Evolutionary conservation across 1,140 invertebrate genomes (phyloP).

Genomic region (Mya arenaria): DNA sequence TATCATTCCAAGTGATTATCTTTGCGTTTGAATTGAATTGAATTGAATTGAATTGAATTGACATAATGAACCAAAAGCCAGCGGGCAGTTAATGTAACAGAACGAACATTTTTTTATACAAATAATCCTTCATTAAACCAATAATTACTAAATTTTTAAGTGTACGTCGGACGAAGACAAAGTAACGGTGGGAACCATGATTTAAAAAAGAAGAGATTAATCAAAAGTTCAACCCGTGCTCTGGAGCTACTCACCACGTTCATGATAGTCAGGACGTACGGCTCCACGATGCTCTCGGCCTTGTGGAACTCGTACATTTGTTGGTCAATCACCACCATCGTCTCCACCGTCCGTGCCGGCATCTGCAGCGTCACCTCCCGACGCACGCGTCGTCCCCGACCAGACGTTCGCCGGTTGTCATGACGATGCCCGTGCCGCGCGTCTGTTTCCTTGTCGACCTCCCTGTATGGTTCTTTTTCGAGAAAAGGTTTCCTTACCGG

Average conservation of each 20-base stretch:
- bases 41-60: too few relatives aligned
- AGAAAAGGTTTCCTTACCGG: background rate
- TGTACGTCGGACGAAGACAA: too few relatives aligned
- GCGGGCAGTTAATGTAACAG: too few relatives aligned
- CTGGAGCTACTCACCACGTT: conserved; percentile 90
- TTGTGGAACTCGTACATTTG: conserved; percentile 90
- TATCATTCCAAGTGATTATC: too few relatives aligned
- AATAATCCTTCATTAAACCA: too few relatives aligned
- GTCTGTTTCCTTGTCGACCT: background rate
- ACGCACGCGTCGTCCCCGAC: conserved; percentile 29
- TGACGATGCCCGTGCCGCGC: background rate
- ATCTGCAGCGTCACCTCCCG: conserved; percentile 73
- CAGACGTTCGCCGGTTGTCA: background rate
- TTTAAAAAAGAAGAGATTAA: background rate
- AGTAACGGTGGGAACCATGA: background rate
- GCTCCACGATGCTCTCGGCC: conserved; percentile 81
- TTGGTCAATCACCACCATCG: conserved; percentile 92
- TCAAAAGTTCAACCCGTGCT: background rate
- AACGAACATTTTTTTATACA: too few relatives aligned
- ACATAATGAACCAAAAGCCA: too few relatives aligned
- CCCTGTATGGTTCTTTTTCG: background rate
- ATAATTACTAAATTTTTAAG: too few relatives aligned
- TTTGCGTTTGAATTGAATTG: too few relatives aligned
- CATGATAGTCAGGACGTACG: conserved; percentile 95
- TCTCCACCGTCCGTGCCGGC: conserved; percentile 89